Conservation (phyloP, 2,888 invertebrate species). For the Lasioglossum figueresi region DNA sequence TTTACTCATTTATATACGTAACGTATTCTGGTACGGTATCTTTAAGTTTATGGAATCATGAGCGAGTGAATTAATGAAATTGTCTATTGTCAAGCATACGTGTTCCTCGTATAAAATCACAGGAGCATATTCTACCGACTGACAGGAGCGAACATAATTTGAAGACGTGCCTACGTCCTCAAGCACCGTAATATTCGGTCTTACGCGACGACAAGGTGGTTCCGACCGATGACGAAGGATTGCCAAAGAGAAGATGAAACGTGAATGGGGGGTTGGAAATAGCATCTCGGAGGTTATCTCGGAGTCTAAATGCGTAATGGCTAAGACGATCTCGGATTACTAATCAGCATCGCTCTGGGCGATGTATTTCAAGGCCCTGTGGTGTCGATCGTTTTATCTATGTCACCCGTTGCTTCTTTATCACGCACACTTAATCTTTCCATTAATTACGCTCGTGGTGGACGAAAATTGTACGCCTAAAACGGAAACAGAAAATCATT, state of each 20-base stretch:
- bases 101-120: slow-evolving; percentile 20
- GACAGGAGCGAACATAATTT: slow-evolving; percentile 42
- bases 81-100: background rate
- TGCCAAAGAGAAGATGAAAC: slow-evolving; percentile 70
- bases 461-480: background rate
- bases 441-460: background rate
- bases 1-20: background rate
- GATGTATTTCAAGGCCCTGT: slow-evolving; percentile 15
- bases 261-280: slow-evolving; percentile 66
- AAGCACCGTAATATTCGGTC: slow-evolving; percentile 56
- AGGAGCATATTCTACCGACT: slow-evolving; percentile 36
- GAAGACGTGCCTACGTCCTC: slow-evolving; percentile 40
- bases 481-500: background rate
- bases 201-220: slow-evolving; percentile 75
- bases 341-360: slow-evolving; percentile 77
- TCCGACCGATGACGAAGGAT: slow-evolving; percentile 75
- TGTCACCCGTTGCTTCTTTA: slow-evolving; percentile 1
- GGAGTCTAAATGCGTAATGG: slow-evolving; percentile 83
- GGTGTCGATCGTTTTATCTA: slow-evolving; percentile 8
- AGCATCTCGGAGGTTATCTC: slow-evolving; percentile 76
- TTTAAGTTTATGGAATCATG: background rate
- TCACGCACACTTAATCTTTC: background rate
- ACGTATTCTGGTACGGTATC: no score
- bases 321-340: slow-evolving; percentile 80
- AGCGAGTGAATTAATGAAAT: background rate